Evolutionary conservation across 2,888 invertebrate species (phyloP).

Genomic region (Yponomeuta evonymella): DNA sequence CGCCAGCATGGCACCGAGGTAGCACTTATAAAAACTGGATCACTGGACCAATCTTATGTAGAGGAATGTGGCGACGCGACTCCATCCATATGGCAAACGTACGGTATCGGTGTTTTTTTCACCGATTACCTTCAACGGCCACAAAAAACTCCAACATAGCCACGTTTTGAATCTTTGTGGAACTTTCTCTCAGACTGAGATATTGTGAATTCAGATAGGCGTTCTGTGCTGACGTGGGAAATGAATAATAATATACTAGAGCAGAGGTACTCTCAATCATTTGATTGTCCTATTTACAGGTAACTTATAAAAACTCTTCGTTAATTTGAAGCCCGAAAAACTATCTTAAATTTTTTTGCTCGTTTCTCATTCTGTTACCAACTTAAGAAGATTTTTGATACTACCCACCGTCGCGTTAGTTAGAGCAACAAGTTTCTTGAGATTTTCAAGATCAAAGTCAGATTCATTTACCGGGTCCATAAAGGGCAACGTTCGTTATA

Average conservation of each 20-base stretch:
- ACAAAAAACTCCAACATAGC: background rate
- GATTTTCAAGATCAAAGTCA: conserved; percentile 6
- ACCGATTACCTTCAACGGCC: background rate
- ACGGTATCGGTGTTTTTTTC: conserved; percentile 3
- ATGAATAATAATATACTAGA: background rate
- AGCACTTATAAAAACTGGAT: conserved; percentile 7
- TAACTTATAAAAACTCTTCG: too few relatives aligned
- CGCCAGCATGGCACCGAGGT: background rate
- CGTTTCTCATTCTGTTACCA: too few relatives aligned
- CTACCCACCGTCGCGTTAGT: background rate
- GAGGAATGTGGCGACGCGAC: conserved; percentile 6
- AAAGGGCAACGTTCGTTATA: conserved; percentile 1
- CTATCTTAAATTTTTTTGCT: too few relatives aligned
- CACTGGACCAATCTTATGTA: background rate
- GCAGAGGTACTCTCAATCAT: background rate
- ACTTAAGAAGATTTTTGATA: too few relatives aligned
- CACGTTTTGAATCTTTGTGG: background rate
- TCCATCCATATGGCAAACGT: conserved; percentile 1
- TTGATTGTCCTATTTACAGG: too few relatives aligned
- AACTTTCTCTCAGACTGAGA: background rate
- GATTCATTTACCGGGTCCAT: background rate
- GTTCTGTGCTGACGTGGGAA: background rate
- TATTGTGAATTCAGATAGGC: background rate
- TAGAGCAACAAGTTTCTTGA: background rate
- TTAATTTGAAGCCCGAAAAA: too few relatives aligned